Evolutionary conservation across 1,140 invertebrate species (phyloP).

Genomic region (Drosophila sproati): DNA sequence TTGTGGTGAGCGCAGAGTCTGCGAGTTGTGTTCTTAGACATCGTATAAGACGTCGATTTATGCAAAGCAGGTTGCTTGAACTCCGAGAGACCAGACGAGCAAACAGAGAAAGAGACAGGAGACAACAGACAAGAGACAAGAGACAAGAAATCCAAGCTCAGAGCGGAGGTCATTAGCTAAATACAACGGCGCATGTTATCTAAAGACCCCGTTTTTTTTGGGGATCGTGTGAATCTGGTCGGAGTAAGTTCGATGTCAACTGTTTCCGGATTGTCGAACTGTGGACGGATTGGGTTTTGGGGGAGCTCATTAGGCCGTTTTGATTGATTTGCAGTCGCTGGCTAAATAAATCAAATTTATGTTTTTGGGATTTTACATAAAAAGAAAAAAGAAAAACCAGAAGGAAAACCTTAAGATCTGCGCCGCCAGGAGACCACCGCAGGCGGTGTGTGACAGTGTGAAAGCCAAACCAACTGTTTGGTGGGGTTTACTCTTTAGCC

Average conservation of each 20-base stretch:
- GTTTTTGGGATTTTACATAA: constrained; percentile 49
- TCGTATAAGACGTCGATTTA: constrained; percentile 41
- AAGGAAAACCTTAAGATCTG: constrained; percentile 23
- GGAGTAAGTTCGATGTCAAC: constrained; percentile 48
- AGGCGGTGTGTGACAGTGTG: constrained; percentile 16
- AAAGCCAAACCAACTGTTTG: constrained; percentile 11
- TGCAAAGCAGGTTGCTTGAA: constrained; percentile 68
- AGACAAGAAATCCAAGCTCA: not conserved
- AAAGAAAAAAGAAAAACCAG: constrained; percentile 20
- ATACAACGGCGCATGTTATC: constrained; percentile 42
- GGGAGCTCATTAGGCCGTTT: constrained; percentile 59
- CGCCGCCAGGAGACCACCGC: constrained; percentile 29
- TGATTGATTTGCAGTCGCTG: constrained; percentile 65
- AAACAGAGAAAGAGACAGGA: not conserved
- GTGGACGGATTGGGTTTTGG: constrained; percentile 43
- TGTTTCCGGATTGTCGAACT: constrained; percentile 55
- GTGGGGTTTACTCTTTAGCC: constrained; percentile 1
- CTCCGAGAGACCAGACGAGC: constrained; percentile 13
- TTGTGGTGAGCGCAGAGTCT: constrained; percentile 53
- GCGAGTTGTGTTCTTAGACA: not conserved
- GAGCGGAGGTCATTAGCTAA: constrained; percentile 38
- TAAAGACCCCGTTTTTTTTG: constrained; percentile 26
- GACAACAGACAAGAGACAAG: not conserved
- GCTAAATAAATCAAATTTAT: constrained; percentile 80
- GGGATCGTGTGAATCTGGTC: constrained; percentile 62